Percentiles rank a stretch among this genome's conserved stretches.
These are phyloP conservation scores for Hypselothyrea guttata DNA, from an alignment of 2,888 invertebrate species.

Conservation along the genomic window DNA sequence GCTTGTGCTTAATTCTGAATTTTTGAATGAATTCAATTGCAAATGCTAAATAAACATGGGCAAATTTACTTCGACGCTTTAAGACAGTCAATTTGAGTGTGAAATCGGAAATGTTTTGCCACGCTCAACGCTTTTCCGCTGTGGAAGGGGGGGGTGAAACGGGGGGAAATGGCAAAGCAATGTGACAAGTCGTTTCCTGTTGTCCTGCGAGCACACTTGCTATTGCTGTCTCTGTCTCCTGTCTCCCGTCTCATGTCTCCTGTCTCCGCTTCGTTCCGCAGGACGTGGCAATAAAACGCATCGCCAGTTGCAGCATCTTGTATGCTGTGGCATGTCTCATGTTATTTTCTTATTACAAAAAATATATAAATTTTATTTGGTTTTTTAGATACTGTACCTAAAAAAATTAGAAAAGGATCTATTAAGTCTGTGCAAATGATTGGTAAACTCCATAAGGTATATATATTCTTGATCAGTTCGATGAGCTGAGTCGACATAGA, in stretches of 20 bases:
- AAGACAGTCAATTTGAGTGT: conserved; percentile 54
- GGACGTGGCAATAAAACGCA: conserved; percentile 71
- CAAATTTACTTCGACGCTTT: conserved; percentile 36
- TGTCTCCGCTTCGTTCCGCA: conserved; percentile 24
- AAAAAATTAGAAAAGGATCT: too few relatives aligned
- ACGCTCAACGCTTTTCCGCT: conserved; percentile 2
- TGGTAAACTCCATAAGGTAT: too few relatives aligned
- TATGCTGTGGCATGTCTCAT: conserved; percentile 5
- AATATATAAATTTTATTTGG: too few relatives aligned
- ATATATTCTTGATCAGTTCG: too few relatives aligned
- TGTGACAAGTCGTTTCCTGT: conserved; percentile 8
- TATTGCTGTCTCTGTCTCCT: conserved; percentile 18
- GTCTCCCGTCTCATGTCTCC: neutral
- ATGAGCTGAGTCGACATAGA: too few relatives aligned
- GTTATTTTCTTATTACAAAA: conserved; percentile 53
- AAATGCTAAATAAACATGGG: conserved; percentile 68
- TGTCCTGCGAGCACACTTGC: too few relatives aligned
- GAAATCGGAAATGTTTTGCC: conserved; percentile 66
- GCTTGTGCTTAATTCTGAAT: neutral
- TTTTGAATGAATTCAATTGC: conserved; percentile 70
- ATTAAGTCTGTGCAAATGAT: too few relatives aligned
- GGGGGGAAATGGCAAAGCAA: neutral
- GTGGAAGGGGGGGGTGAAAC: neutral
- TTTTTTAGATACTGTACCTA: too few relatives aligned
- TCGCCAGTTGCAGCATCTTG: conserved; percentile 44